Evolutionary conservation across 2,888 invertebrate species (phyloP), one percentile per base, ranked within the genome.

Genomic region (Drosophila neutralis): DNA sequence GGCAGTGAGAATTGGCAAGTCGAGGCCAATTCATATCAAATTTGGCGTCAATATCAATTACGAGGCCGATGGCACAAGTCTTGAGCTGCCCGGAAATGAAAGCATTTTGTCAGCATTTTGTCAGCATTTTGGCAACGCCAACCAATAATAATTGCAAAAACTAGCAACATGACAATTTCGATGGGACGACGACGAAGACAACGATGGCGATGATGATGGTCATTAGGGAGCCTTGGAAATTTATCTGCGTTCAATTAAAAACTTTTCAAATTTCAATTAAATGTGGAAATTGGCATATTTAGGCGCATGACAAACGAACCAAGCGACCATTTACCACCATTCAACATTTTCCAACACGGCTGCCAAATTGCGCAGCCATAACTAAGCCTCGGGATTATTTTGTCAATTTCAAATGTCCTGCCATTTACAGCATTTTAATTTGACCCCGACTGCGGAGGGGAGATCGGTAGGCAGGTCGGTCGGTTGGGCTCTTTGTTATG

Each of bases 231-330:
- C 68, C 68, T 77, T 74, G 52, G 57, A 79, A 88, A 88, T 90
- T 90, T 89, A 82, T 84, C 80, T 84, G 79, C 80, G 82, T 85
- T 82, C 90, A 90, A 90, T 90, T 90, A 90, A 87, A 90, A 90
- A 90, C 89, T 90, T 90, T 90, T 90, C 87, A 90, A 90, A 90
- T 90, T 88, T 90, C 89, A 90, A 90, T 90, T 90, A 90, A 90
- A 90, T 85, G 80, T 71, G 62, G 70, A 90, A 90, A 89, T 89
- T 87, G 87, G 90, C 88, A 87, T 87, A 87, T 87, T 87, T 85
- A 89, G 88, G 74, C 79, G 79, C 83, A 79, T 87, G 90, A 89
- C 57, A 72, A 68, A 80, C 82, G 80, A 68, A 56, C 56, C 65
- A 63, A 70, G 56, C 65, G 33, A 33, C 59, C 60, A 49, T 74